Base-by-base conservation (phyloP, 2,113 vertebrate genomes). In the Speoplatyrhinus poulsoni region DNA sequence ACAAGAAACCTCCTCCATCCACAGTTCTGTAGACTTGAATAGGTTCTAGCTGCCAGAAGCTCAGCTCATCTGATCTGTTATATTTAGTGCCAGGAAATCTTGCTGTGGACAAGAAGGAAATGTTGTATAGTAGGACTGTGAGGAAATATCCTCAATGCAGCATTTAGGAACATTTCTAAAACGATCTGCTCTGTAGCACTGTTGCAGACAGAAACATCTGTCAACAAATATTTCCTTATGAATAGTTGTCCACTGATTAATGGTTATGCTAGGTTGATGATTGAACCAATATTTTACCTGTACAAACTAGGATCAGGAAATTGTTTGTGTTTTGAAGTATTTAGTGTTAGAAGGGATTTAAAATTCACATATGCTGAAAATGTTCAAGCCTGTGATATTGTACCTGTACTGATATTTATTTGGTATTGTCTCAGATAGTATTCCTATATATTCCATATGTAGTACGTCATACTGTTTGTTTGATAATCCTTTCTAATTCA, bases 401-500 rank as follows among this genome's bases (percentile, higher is more conserved):
- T 41, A 41, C 36, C 36, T 41, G 36, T 41, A 41, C 36, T 41
- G 36, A 19, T 19, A 19, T 41, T 41, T 41, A 7, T 41, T 4
- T 41, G 36, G 3, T 7, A 16, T n/a, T 13, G 52, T 54, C n/a
- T 54, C 52, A 54, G 7, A 54, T 8, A 2, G 52, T n/a, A 1
- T 8, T 54, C 15, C 57, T 67, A n/a, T 1, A 13, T 12, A 12
- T 0, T 63, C 57, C 65, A 52, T 75, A 16, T 26, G 19, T 19
- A 19, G 19, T 19, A 2, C 1, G 2, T 26, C 26, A 26, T 26
- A 26, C 26, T 2, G 26, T 26, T 26, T 26, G 26, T 26, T 26
- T 26, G 26, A 26, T 26, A 26, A n/a, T 0, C n/a, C 80, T 41
- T 77, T 7, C 60, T 64, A 59, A 19, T 19, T 0, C 91, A 99